Evolutionary conservation across 2,113 vertebrate species (phyloP).

Genomic region (Ramphastos sulfuratus): DNA sequence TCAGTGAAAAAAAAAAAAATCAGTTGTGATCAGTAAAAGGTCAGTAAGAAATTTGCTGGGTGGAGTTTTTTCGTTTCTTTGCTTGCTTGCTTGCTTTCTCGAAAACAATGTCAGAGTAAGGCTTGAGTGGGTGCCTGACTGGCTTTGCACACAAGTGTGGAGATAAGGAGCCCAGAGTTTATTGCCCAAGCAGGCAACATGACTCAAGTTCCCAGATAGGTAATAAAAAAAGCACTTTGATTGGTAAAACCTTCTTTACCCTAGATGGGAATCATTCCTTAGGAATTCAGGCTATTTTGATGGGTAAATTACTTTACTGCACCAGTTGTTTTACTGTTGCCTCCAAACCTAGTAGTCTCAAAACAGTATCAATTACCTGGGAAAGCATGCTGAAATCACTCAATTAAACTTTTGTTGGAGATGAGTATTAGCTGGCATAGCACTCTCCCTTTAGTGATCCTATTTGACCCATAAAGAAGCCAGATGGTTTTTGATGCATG

Average conservation of each 20-base stretch:
- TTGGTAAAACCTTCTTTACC: background rate
- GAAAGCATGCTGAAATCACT: background rate
- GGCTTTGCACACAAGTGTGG: background rate
- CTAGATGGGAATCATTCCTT: background rate
- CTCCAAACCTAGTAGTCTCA: background rate
- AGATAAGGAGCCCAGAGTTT: background rate
- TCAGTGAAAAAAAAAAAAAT: background rate
- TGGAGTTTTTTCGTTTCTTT: no score
- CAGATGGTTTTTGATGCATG: background rate
- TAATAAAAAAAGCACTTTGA: background rate
- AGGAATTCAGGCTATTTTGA: background rate
- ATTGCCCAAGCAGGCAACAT: rapidly evolving
- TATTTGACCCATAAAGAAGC: background rate
- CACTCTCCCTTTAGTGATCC: background rate
- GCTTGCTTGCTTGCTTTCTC: no score
- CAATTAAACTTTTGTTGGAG: background rate
- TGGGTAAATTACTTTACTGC: background rate
- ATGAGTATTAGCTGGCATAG: background rate
- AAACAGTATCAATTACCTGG: background rate
- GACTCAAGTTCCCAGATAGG: background rate
- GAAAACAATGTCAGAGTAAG: background rate
- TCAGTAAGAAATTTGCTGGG: background rate
- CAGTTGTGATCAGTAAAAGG: background rate
- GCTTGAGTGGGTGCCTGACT: background rate
- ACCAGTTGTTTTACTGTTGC: background rate